Base-by-base conservation (phyloP, 2,888 invertebrate genomes). In the Cremastinae sp. region DNA sequence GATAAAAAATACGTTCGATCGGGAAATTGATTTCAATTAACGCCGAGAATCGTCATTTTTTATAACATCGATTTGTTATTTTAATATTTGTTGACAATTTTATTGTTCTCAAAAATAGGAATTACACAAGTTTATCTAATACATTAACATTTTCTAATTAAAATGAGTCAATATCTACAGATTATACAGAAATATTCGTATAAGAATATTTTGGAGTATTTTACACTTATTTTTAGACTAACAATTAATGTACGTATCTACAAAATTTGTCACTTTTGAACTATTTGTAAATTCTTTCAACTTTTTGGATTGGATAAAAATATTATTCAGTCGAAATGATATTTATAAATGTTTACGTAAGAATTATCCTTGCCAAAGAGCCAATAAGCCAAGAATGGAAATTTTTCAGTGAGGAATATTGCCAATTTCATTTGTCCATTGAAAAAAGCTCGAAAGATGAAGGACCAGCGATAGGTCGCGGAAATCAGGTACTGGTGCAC, bases 361-460 rank as follows among this genome's bases (percentile, higher is more conserved):
- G 94, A 92, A n/a, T 91, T 87, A 75, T 90, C 91, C 2, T 92
- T 85, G 3, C 95, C 95, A 84, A 92, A 95, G 43, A 90, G 91
- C 83, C 92, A 92, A 87, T 94, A 93, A 0, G 94, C 94, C 49
- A 95, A 82, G 80, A 93, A 93, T 0, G 96, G 96, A 83, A 93
- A 93, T 65, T 93, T 92, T 79, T 92, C 92, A 87, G 94, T 93
- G 0, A 95, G 84, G 78, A 92, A 91, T 14, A 95, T 85, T 16
- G 92, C 90, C 0, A 93, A 83, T 83, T 90, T 90, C 85, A 93
- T 93, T 59, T 93, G 90, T 20, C 90, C 85, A 84, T 95, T 95
- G 61, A 94, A 91, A 81, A 93, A 92, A 49, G 91, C 87, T 8
- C 94, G 91, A 14, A 94, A 92, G 61, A 93, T 74, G 20, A 78